Evolutionary conservation across 2,113 vertebrate genomes (phyloP).

Genomic region (Panurus biarmicus): DNA sequence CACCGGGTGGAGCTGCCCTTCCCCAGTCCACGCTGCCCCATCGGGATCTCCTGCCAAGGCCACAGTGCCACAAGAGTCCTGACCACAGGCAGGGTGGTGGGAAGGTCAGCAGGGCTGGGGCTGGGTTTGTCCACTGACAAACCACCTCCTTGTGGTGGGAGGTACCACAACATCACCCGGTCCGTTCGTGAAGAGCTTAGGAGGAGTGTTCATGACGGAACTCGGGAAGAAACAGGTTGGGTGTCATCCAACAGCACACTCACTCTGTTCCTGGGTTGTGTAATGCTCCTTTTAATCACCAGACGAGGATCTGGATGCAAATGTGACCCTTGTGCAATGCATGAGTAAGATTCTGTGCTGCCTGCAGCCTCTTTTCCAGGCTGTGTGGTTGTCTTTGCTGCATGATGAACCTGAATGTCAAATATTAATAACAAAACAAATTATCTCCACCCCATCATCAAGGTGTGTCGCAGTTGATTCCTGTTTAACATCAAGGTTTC

Average conservation of each 20-base stretch:
- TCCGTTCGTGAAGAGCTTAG: accelerated
- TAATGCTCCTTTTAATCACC: conserved; percentile 37
- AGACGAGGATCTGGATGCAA: conserved; percentile 47
- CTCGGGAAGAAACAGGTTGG: background rate
- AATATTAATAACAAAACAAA: conserved; percentile 56
- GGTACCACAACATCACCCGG: accelerated
- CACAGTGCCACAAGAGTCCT: conserved; percentile 18
- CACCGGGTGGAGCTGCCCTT: conserved; percentile 39
- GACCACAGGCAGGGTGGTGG: background rate
- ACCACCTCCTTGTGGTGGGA: background rate
- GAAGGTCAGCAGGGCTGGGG: background rate
- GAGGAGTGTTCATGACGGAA: background rate
- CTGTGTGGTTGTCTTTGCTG: background rate
- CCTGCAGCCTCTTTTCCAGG: conserved; percentile 39
- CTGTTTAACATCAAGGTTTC: conserved; percentile 50
- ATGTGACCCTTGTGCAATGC: conserved; percentile 56
- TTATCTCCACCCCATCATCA: conserved; percentile 62
- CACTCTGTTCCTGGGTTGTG: conserved; percentile 26
- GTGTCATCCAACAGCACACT: background rate
- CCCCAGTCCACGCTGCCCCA: background rate
- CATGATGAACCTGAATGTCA: conserved; percentile 43
- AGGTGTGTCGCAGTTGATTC: conserved; percentile 53
- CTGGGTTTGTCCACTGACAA: background rate
- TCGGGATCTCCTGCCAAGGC: background rate
- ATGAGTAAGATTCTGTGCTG: conserved; percentile 56